phyloP scores from a whole-genome alignment of 2,113 vertebrate species.

The Peromyscus leucopus region DNA sequence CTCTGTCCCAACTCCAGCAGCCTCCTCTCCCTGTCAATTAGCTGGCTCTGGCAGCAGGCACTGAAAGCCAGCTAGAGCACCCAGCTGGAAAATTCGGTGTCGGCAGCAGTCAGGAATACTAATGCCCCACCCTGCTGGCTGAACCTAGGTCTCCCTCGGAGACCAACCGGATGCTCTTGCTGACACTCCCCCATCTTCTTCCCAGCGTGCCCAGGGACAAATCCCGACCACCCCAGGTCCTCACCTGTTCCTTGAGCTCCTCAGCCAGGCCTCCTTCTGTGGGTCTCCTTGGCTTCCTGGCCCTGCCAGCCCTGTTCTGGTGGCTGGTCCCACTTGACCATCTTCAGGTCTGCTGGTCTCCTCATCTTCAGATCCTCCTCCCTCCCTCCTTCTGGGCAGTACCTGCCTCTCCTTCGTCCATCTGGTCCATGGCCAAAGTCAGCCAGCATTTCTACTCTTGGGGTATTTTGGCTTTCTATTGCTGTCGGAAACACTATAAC shows the following conservation, averaged over 20 bases:
- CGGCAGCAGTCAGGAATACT: slow-evolving; percentile 85
- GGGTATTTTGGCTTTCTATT: not conserved
- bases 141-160: not conserved
- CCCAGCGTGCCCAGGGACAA: not conserved
- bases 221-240: not conserved
- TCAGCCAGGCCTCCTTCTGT: not conserved
- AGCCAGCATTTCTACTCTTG: not conserved
- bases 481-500: not conserved
- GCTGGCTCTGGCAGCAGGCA: slow-evolving; percentile 73
- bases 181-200: not conserved
- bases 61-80: slow-evolving; percentile 83
- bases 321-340: too few species aligned
- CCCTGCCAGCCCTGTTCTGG: not conserved
- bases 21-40: slow-evolving; percentile 78
- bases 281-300: not conserved
- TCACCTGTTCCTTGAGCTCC: not conserved
- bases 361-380: not conserved
- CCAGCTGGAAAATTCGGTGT: slow-evolving; percentile 88
- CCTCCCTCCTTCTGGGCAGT: not conserved
- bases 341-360: not conserved
- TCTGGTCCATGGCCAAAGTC: not conserved
- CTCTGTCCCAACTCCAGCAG: not conserved
- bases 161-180: not conserved
- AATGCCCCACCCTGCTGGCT: slow-evolving; percentile 76
- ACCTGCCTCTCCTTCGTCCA: not conserved